These are phyloP conservation scores for Discoglossus pictus DNA, from an alignment of 2,797 vertebrate genomes.

Conservation along the genomic window DNA sequence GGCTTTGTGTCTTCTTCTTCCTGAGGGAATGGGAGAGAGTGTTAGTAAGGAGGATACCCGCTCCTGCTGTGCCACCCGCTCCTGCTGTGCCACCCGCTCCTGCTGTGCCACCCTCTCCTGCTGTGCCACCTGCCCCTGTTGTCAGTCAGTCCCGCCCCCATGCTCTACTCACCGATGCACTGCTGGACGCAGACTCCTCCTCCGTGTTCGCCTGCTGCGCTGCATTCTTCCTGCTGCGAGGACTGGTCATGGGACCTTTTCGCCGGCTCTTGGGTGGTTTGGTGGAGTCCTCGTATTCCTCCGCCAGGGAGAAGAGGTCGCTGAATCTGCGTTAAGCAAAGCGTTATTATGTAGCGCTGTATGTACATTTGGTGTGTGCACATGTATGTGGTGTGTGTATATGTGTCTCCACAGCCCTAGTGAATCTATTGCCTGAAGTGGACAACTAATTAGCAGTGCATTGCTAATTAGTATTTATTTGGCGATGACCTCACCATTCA, in stretches of 20 bases:
- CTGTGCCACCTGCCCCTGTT: neutral
- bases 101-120: rapidly evolving
- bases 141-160: rapidly evolving
- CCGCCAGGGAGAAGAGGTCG: conserved; percentile 88
- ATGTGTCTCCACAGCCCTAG: too few species aligned
- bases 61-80: neutral
- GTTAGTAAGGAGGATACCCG: neutral
- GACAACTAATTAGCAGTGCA: too few species aligned
- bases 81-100: neutral
- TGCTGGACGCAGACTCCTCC: conserved; percentile 88
- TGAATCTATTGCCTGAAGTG: too few species aligned
- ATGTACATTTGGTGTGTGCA: too few species aligned
- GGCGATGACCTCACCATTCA: too few species aligned
- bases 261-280: conserved; percentile 88
- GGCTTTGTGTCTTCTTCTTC: conserved; percentile 94
- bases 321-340: conserved; percentile 81
- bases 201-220: conserved; percentile 83
- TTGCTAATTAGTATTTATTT: too few species aligned
- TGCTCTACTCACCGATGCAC: conserved; percentile 77
- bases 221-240: conserved; percentile 82
- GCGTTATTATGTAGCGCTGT: too few species aligned
- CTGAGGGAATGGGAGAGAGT: conserved; percentile 58
- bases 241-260: conserved; percentile 82
- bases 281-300: conserved; percentile 89
- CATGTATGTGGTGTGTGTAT: too few species aligned